Conservation (phyloP, 2,888 invertebrate species). For the Eledona agricola region DNA sequence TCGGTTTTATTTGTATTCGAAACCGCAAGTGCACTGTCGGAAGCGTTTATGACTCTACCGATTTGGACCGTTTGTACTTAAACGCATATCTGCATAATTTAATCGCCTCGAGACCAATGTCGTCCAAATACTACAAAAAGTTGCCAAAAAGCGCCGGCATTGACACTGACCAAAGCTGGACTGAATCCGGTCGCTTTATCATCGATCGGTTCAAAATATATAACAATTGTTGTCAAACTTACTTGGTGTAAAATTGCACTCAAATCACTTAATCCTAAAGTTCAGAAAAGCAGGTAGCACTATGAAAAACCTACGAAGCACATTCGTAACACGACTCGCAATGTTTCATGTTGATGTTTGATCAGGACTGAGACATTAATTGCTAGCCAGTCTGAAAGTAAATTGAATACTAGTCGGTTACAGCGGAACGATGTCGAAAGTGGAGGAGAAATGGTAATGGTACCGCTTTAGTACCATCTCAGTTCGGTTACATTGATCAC, state of each 20-base stretch:
- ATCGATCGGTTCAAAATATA: no score
- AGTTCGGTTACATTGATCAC: conserved; percentile 23
- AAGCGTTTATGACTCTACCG: conserved; percentile 17
- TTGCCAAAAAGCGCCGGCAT: conserved; percentile 14
- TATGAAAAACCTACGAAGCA: no score
- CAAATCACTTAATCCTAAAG: no score
- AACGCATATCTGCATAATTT: conserved; percentile 29
- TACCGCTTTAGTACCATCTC: conserved; percentile 41
- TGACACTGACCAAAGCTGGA: conserved; percentile 23
- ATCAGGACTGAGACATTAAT: conserved; percentile 21
- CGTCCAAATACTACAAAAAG: conserved; percentile 1
- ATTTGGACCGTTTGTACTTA: conserved; percentile 14
- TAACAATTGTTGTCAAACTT: no score
- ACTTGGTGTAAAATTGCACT: no score
- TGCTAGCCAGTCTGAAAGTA: conserved; percentile 34
- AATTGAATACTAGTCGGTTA: conserved; percentile 36
- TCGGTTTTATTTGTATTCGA: conserved; percentile 6
- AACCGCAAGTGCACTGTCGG: conserved; percentile 13
- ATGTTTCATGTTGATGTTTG: conserved; percentile 22
- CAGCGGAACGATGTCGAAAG: conserved; percentile 46
- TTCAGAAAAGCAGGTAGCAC: no score
- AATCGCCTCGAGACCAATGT: conserved; percentile 1
- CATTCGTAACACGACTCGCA: conserved; percentile 11
- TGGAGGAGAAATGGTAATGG: conserved; percentile 52
- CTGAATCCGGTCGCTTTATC: no score